Evolutionary conservation across 2,888 invertebrate genomes (phyloP).

Genomic region (Luperina nickerlii): DNA sequence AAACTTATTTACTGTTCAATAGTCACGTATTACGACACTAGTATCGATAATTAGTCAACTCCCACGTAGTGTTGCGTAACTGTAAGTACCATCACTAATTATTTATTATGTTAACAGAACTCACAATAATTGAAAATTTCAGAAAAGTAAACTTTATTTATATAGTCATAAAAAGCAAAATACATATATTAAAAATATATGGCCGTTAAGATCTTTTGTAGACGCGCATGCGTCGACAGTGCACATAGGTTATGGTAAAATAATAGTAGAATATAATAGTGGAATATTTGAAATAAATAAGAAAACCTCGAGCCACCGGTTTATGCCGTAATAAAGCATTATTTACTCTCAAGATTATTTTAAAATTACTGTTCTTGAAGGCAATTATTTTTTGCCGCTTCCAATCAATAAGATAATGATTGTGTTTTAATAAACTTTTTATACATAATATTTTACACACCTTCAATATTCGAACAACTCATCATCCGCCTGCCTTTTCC

Average conservation of each 20-base stretch:
- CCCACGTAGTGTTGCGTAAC: conserved; percentile 67
- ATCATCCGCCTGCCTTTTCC: too few species aligned
- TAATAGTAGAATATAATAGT: conserved; percentile 78
- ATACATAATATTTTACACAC: background rate
- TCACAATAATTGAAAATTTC: background rate
- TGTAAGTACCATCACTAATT: conserved; percentile 68
- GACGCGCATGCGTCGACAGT: background rate
- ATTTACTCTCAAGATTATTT: conserved; percentile 45
- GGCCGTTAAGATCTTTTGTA: conserved; percentile 29
- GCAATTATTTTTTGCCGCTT: conserved; percentile 16
- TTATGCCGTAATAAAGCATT: conserved; percentile 51
- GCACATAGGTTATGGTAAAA: conserved; percentile 71
- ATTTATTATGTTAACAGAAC: conserved; percentile 31
- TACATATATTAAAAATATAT: background rate
- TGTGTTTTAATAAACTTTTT: background rate
- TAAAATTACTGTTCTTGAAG: conserved; percentile 41
- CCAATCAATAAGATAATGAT: conserved; percentile 13
- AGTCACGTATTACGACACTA: conserved; percentile 65
- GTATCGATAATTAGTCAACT: conserved; percentile 69
- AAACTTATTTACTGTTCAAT: conserved; percentile 35
- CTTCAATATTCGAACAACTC: background rate
- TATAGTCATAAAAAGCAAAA: background rate
- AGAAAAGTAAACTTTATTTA: conserved; percentile 41
- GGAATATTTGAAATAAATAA: conserved; percentile 76
- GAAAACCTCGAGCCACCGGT: conserved; percentile 66